phyloP scores from a whole-genome alignment of 1,140 invertebrate species.

The Drosophila subobscura region DNA sequence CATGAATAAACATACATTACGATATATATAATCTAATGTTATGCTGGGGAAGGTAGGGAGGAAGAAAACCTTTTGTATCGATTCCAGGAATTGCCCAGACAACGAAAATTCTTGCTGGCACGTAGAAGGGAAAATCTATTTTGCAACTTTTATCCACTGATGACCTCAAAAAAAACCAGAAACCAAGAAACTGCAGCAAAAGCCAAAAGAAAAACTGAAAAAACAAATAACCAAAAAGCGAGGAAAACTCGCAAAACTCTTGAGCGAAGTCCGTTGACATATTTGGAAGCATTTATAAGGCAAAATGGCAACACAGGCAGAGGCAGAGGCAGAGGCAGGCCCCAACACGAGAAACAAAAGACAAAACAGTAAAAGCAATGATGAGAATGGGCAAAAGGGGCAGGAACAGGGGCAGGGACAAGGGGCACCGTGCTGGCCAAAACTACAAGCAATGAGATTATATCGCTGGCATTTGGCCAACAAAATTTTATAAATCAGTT shows the following conservation, averaged over 20 bases:
- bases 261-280: conserved; percentile 46
- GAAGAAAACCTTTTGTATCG: conserved; percentile 11
- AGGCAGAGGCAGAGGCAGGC: no score
- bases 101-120: neutral
- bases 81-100: neutral
- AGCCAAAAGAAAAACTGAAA: conserved; percentile 6
- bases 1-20: conserved; percentile 12
- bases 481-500: conserved; percentile 77
- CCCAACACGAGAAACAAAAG: no score
- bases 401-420: neutral
- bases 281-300: conserved; percentile 48
- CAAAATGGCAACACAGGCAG: conserved; percentile 35
- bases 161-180: conserved; percentile 28
- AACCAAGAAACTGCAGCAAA: conserved; percentile 20
- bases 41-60: neutral
- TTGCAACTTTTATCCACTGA: conserved; percentile 11
- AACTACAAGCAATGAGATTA: conserved; percentile 75
- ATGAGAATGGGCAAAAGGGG: conserved; percentile 22
- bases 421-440: conserved; percentile 14
- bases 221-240: neutral
- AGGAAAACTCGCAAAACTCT: conserved; percentile 3
- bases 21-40: no score
- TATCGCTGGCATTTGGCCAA: conserved; percentile 71
- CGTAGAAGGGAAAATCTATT: conserved; percentile 22
- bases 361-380: conserved; percentile 15